Percentiles rank a stretch among this genome's conserved stretches.
Evolutionary conservation across 2,797 vertebrate species (phyloP).

Genomic region (Malurus splendens): DNA sequence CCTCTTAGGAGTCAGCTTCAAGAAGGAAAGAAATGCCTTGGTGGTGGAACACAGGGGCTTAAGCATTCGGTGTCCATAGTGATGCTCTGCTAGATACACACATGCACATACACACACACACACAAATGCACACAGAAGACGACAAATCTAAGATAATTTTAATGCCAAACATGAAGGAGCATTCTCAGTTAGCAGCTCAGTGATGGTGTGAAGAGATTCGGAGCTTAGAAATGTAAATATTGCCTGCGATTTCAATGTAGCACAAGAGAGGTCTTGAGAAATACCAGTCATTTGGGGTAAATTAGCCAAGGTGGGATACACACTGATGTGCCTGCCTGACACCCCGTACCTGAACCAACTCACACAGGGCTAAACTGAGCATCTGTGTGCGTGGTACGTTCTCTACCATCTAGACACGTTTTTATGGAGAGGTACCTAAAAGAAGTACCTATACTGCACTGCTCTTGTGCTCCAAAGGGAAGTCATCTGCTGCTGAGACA

Average conservation of each 20-base stretch:
- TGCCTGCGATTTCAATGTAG: not conserved
- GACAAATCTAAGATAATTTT: not conserved
- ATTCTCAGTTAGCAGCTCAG: not conserved
- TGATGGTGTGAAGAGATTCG: not conserved
- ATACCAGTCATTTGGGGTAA: not conserved
- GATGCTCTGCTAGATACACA: not conserved
- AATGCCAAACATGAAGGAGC: not conserved
- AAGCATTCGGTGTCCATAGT: not conserved
- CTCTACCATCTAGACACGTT: not conserved
- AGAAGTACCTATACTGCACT: not conserved
- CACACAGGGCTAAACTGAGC: not conserved
- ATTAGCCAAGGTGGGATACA: not conserved
- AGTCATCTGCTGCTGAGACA: slow-evolving; percentile 21
- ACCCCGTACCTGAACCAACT: not conserved
- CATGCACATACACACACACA: no score
- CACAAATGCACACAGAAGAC: not conserved
- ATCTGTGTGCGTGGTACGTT: not conserved
- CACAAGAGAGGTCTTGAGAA: not conserved
- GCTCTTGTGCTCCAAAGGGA: not conserved
- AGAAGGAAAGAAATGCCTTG: not conserved
- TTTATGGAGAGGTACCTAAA: not conserved
- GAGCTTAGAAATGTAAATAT: not conserved
- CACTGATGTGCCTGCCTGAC: not conserved
- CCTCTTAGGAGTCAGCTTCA: not conserved
- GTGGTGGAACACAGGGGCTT: not conserved